phyloP scores from a whole-genome alignment of 2,113 vertebrate genomes.

The Tachycineta bicolor region DNA sequence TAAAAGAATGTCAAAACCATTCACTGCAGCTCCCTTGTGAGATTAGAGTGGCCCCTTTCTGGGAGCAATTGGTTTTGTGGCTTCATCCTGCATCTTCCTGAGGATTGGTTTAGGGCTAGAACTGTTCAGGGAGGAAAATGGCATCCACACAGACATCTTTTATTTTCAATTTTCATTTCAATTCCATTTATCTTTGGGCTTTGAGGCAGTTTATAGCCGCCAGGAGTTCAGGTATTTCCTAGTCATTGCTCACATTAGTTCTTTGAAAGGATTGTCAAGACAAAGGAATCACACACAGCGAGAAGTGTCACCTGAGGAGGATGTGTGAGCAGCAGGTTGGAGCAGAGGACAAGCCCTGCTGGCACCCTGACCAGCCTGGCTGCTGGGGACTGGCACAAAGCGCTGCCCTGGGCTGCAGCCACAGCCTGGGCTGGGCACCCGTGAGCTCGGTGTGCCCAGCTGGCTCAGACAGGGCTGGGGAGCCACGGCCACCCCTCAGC shows the following conservation, averaged over 20 bases:
- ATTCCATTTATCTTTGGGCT: neutral
- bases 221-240: neutral
- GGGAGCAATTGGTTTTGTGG: neutral
- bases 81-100: neutral
- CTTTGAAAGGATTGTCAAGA: neutral
- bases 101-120: neutral
- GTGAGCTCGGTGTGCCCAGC: accelerated
- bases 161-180: neutral
- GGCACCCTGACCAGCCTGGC: neutral
- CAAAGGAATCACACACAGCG: neutral
- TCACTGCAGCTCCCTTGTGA: neutral
- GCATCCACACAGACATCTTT: neutral
- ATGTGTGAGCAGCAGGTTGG: neutral
- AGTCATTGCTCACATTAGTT: neutral
- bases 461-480: accelerated
- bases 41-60: neutral
- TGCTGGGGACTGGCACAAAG: neutral
- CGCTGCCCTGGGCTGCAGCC: accelerated
- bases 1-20: neutral
- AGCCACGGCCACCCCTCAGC: accelerated
- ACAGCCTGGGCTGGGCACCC: accelerated
- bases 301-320: neutral
- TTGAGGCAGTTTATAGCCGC: neutral
- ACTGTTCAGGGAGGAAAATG: neutral
- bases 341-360: neutral